These are phyloP conservation scores for Mythimna vitellina DNA, from an alignment of 2,888 invertebrate species.

Conservation along the genomic window DNA sequence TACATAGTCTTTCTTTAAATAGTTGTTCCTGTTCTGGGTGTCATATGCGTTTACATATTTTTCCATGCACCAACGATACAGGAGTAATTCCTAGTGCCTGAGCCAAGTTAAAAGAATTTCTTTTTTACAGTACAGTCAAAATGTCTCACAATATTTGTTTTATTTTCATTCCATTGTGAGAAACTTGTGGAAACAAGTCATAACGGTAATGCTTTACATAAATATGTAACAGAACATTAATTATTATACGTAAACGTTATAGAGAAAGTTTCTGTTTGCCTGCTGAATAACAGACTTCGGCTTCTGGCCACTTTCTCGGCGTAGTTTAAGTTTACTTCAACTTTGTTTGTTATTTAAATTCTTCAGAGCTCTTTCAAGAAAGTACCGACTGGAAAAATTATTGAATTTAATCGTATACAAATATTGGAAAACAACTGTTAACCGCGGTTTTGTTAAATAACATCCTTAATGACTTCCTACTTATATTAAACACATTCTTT, in stretches of 20 bases:
- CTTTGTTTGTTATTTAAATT: conserved; percentile 15
- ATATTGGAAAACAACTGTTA: conserved; percentile 10
- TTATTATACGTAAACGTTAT: conserved; percentile 38
- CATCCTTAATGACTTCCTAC: conserved; percentile 4
- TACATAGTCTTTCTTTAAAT: too few relatives aligned
- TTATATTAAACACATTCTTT: background rate
- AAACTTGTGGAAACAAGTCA: too few relatives aligned
- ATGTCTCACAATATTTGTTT: conserved; percentile 6
- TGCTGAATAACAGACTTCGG: conserved; percentile 34
- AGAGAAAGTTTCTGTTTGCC: conserved; percentile 57
- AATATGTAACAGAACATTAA: conserved; percentile 56
- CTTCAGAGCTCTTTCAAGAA: background rate
- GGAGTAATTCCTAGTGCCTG: too few relatives aligned
- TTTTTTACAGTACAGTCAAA: background rate
- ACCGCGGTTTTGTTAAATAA: conserved; percentile 8
- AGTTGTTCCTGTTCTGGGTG: too few relatives aligned
- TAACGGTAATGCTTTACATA: conserved; percentile 37
- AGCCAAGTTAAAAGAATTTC: too few relatives aligned
- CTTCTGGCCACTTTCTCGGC: conserved; percentile 47
- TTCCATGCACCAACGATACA: too few relatives aligned
- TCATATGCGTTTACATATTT: too few relatives aligned
- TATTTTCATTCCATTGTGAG: conserved; percentile 2
- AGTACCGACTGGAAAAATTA: background rate
- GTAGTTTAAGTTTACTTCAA: conserved; percentile 29
- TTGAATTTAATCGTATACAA: conserved; percentile 1